Base-by-base conservation (phyloP, 2,113 vertebrate species). In the Percina caprodes region DNA sequence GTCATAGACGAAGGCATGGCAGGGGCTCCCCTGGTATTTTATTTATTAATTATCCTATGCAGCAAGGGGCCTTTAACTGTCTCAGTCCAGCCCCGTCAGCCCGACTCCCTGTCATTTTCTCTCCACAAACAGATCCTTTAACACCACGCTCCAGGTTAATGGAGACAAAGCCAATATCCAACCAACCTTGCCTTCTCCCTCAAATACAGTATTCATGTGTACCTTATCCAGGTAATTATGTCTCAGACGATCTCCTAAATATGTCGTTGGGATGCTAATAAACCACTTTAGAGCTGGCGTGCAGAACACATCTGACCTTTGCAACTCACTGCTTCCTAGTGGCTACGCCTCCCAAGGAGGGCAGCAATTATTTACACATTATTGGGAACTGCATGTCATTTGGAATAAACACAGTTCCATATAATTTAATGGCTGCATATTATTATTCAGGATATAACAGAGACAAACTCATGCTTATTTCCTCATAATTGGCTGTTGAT, bases 1-100 rank as follows among this genome's bases (percentile, higher is more conserved):
- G 98, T 99, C 98, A 99, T 99, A 98, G 96, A 97, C 96, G 92
- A 91, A 96, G 11, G 97, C 96, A 96, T 97, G 96, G 96, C 95
- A 96, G 96, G 93, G 96, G 94, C 96, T 97, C 96, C 96, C 97
- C 96, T 96, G 96, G 97, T 96, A 96, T 96, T 97, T 98, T 97
- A 97, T 94, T 97, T 99, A 99, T 99, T 99, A 99, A 99, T 99
- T 99, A 98, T 97, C 96, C 94, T 93, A 96, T 97, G 96, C 96
- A 97, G 96, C 96, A 93, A 94, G 95, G 97, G 96, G 90, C 96
- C 95, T 96, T 96, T 97, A 96, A 96, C 96, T 97, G 97, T 97
- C 96, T 97, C 80, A 21, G 95, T 96, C 95, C 95, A 91, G 95
- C 95, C 95, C 95, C 94, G 89, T 97, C 97, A 97, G 96, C 95